Conservation (phyloP, 2,888 invertebrate species). For the Thecocarcelia acutangulata region DNA sequence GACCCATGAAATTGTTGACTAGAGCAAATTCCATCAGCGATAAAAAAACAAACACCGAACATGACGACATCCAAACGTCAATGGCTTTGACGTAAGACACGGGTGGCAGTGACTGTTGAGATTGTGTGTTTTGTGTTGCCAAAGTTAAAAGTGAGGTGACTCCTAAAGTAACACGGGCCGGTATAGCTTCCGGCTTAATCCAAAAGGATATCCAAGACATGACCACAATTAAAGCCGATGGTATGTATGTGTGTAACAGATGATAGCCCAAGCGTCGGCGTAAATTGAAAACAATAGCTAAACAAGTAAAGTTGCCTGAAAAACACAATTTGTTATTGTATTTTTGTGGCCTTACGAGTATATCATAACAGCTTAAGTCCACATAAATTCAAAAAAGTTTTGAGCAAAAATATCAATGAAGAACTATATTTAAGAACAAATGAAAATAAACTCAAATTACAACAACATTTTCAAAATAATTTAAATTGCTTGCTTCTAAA, state of each 20-base stretch:
- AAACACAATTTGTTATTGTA: neutral
- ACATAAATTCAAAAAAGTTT: too few species aligned
- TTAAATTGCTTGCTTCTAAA: too few species aligned
- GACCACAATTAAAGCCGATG: slow-evolving; percentile 94
- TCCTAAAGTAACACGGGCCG: slow-evolving; percentile 93
- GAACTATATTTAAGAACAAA: too few species aligned
- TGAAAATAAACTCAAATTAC: too few species aligned
- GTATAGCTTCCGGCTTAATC: slow-evolving; percentile 96
- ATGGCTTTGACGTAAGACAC: slow-evolving; percentile 96
- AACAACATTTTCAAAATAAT: too few species aligned
- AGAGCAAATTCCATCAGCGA: slow-evolving; percentile 95
- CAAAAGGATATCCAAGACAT: slow-evolving; percentile 98
- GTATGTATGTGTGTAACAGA: slow-evolving; percentile 95
- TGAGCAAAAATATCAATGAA: too few species aligned
- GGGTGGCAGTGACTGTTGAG: slow-evolving; percentile 93
- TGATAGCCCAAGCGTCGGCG: slow-evolving; percentile 93
- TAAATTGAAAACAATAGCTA: slow-evolving; percentile 93
- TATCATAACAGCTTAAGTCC: too few species aligned
- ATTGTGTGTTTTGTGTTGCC: slow-evolving; percentile 95
- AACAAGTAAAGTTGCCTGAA: slow-evolving; percentile 93
- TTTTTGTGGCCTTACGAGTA: too few species aligned
- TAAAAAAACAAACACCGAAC: slow-evolving; percentile 94
- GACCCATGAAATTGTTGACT: slow-evolving; percentile 93
- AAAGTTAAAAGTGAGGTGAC: slow-evolving; percentile 93
- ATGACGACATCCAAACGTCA: slow-evolving; percentile 96